phyloP scores from a whole-genome alignment of 2,888 invertebrate species.

The Amphipyra tragopoginis region DNA sequence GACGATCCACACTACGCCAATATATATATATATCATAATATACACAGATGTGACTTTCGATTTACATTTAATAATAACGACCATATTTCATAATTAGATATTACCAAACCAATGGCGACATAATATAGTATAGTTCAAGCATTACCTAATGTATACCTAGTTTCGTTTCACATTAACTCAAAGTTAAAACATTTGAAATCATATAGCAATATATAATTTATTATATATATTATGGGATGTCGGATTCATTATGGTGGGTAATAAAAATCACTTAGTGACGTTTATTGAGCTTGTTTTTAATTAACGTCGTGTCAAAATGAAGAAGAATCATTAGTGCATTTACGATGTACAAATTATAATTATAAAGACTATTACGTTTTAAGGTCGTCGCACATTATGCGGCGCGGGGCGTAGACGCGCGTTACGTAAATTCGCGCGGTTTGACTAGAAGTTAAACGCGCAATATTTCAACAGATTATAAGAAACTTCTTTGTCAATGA shows the following conservation, averaged over 20 bases:
- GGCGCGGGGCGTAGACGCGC: background rate
- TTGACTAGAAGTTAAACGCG: slow-evolving; percentile 2
- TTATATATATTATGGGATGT: slow-evolving; percentile 45
- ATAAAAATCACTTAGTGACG: slow-evolving; percentile 71
- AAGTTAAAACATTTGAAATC: slow-evolving; percentile 47
- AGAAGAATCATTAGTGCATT: slow-evolving; percentile 57
- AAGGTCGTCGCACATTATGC: slow-evolving; percentile 3
- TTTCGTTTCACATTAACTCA: slow-evolving; percentile 42
- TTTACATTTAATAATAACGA: slow-evolving; percentile 37
- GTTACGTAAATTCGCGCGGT: slow-evolving; percentile 18
- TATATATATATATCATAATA: slow-evolving; percentile 30
- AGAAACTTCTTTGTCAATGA: no score
- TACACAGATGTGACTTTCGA: slow-evolving; percentile 35
- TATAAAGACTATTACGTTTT: slow-evolving; percentile 17
- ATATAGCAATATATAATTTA: slow-evolving; percentile 57
- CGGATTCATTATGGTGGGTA: slow-evolving; percentile 52
- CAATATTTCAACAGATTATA: background rate
- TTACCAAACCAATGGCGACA: slow-evolving; percentile 47
- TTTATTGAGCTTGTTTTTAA: slow-evolving; percentile 61
- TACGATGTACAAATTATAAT: slow-evolving; percentile 54
- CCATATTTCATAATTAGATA: slow-evolving; percentile 50
- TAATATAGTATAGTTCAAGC: slow-evolving; percentile 36
- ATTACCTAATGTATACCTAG: slow-evolving; percentile 52
- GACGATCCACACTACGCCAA: slow-evolving; percentile 6
- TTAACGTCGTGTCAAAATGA: slow-evolving; percentile 60